Evolutionary conservation across 2,888 invertebrate genomes (phyloP).

Genomic region (Theristus sp.): DNA sequence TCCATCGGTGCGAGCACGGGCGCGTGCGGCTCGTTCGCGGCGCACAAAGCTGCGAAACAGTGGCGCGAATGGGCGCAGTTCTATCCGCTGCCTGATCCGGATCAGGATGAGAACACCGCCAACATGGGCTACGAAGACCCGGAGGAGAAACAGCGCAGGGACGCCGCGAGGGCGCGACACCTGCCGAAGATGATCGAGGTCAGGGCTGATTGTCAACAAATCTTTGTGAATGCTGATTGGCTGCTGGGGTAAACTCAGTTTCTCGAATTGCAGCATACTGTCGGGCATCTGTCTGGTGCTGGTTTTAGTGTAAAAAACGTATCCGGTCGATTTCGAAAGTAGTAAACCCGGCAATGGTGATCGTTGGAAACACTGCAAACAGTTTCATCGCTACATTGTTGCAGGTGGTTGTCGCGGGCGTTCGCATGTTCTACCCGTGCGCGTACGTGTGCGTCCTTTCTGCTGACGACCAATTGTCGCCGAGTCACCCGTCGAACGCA

Average conservation of each 20-base stretch:
- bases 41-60: conserved; percentile 55
- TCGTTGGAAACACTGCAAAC: no score
- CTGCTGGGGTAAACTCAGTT: no score
- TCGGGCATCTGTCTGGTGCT: no score
- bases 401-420: conserved; percentile 48
- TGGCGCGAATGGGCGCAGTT: conserved; percentile 86
- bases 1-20: neutral
- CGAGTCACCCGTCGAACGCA: no score
- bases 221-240: no score
- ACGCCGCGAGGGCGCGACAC: conserved; percentile 5
- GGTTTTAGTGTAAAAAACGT: no score
- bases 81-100: conserved; percentile 52
- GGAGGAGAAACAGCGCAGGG: conserved; percentile 6
- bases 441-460: conserved; percentile 79
- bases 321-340: no score
- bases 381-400: no score
- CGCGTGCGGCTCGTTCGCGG: neutral
- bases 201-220: no score
- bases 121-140: conserved; percentile 6
- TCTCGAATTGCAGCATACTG: no score
- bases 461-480: conserved; percentile 47
- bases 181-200: conserved; percentile 16
- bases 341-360: no score
- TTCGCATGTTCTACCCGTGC: conserved; percentile 83
- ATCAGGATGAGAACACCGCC: conserved; percentile 27